phyloP scores from a whole-genome alignment of 2,113 vertebrate genomes.

The Neodon shergylaensis region DNA sequence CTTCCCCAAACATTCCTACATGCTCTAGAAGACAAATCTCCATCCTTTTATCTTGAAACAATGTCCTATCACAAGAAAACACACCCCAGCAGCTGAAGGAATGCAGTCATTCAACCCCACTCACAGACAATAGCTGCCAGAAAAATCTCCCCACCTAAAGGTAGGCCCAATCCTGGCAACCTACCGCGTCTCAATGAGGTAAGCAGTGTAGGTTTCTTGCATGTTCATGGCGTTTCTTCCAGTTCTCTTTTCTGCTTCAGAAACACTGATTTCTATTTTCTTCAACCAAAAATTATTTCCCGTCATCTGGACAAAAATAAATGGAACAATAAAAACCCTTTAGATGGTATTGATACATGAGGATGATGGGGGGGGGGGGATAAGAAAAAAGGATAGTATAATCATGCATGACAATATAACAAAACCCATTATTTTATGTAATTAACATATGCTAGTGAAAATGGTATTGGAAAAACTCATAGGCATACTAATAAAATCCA shows the following conservation, averaged over 20 bases:
- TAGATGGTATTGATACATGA: slow-evolving; percentile 7
- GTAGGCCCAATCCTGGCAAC: not conserved
- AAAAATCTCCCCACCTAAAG: not conserved
- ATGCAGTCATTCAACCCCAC: slow-evolving; percentile 9
- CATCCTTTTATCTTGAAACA: not conserved
- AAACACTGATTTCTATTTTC: slow-evolving; percentile 95
- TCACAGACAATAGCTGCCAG: not conserved
- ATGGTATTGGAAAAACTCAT: not conserved
- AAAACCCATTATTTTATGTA: not conserved
- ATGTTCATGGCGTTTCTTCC: slow-evolving; percentile 95
- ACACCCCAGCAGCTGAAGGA: not conserved
- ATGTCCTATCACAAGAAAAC: not conserved
- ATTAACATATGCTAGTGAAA: not conserved
- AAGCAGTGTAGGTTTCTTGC: slow-evolving; percentile 96
- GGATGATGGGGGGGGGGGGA: too few relatives aligned
- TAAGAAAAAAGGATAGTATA: not conserved
- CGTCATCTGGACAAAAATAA: slow-evolving; percentile 84
- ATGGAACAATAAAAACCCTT: slow-evolving; percentile 58
- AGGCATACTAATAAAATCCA: slow-evolving; percentile 19
- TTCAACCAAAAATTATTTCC: slow-evolving; percentile 89
- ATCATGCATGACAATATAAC: not conserved
- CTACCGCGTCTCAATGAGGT: slow-evolving; percentile 96
- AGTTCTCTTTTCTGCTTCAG: slow-evolving; percentile 95
- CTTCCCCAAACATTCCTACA: not conserved
- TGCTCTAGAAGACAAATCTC: slow-evolving; percentile 8